These are phyloP conservation scores for Uloborus plumipes DNA, from an alignment of 2,888 invertebrate species.

Conservation along the genomic window DNA sequence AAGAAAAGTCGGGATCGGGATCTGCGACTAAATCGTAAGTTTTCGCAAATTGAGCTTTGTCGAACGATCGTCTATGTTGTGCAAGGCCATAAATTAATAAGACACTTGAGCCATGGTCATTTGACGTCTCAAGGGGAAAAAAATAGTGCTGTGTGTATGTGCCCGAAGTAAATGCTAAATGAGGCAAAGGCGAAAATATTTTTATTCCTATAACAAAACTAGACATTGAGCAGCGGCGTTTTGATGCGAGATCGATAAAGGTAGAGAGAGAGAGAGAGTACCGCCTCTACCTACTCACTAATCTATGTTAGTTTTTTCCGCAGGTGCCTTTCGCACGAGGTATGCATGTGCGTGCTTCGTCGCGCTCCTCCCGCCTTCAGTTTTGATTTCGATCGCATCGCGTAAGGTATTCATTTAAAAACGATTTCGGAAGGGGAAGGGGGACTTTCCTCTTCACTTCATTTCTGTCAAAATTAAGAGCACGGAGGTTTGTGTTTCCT, in stretches of 20 bases:
- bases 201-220: constrained; percentile 37
- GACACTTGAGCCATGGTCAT: too few relatives aligned
- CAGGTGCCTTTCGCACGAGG: constrained; percentile 23
- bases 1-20: too few relatives aligned
- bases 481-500: background rate
- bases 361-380: background rate
- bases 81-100: too few relatives aligned
- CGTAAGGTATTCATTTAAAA: constrained; percentile 22
- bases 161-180: background rate
- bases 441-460: background rate
- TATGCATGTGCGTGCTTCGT: background rate
- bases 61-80: too few relatives aligned
- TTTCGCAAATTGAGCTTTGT: too few relatives aligned
- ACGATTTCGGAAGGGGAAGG: constrained; percentile 14
- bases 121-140: too few relatives aligned
- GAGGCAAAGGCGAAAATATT: constrained; percentile 2
- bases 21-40: too few relatives aligned
- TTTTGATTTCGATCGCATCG: constrained; percentile 11
- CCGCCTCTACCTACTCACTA: background rate
- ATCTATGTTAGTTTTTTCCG: constrained; percentile 18
- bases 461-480: constrained; percentile 2
- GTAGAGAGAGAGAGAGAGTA: background rate
- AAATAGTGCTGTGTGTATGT: too few relatives aligned
- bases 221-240: background rate
- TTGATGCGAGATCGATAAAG: constrained; percentile 54